Conservation (phyloP, 2,888 invertebrate genomes). For the Mactromeris polynyma region DNA sequence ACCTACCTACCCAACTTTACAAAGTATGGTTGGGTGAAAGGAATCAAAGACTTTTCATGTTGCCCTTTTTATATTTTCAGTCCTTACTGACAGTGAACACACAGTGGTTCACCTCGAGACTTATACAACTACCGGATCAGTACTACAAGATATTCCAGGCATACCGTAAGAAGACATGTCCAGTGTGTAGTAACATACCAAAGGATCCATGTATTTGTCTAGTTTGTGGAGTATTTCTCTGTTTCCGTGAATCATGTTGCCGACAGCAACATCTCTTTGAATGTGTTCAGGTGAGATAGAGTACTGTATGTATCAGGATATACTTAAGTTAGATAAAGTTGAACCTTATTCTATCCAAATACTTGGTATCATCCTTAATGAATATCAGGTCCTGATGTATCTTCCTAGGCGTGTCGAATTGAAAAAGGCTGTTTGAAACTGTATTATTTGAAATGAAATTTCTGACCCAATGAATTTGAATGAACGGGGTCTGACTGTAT, state of each 20-base stretch:
- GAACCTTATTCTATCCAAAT: too few relatives aligned
- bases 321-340: too few relatives aligned
- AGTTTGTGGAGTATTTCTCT: constrained; percentile 96
- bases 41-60: too few relatives aligned
- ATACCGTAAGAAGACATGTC: constrained; percentile 96
- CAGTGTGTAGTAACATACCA: constrained; percentile 95
- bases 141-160: constrained; percentile 97
- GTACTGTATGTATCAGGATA: neutral
- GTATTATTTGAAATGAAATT: too few relatives aligned
- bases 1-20: too few relatives aligned
- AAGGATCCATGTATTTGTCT: constrained; percentile 97
- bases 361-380: too few relatives aligned
- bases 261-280: constrained; percentile 92
- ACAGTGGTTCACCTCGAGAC: constrained; percentile 91
- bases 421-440: too few relatives aligned
- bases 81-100: constrained; percentile 77
- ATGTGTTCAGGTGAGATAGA: constrained; percentile 91
- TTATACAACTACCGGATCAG: constrained; percentile 94
- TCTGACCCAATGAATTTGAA: too few relatives aligned
- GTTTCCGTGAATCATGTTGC: constrained; percentile 89
- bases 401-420: too few relatives aligned
- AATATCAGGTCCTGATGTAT: too few relatives aligned
- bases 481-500: too few relatives aligned
- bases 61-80: constrained; percentile 73
- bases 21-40: too few relatives aligned